These are phyloP conservation scores for Samia ricini DNA, from an alignment of 1,140 invertebrate species.

Conservation along the genomic window DNA sequence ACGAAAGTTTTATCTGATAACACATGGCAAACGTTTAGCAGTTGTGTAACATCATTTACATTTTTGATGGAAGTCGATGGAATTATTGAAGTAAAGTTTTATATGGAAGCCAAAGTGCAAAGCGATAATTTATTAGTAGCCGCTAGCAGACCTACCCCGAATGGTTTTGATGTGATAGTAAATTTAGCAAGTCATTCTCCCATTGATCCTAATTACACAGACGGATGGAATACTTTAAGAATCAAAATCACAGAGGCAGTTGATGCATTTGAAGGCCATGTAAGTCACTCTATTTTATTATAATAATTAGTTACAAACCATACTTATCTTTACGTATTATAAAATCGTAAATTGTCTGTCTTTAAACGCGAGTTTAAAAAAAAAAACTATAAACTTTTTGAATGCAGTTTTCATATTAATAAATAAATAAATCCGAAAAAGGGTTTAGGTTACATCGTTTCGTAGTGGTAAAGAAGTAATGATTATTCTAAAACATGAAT, in stretches of 20 bases:
- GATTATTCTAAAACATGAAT: too few relatives aligned
- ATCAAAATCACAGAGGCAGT: constrained; percentile 14
- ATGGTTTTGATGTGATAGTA: constrained; percentile 13
- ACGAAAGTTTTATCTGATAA: background rate
- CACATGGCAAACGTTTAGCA: constrained; percentile 2
- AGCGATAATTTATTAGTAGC: constrained; percentile 13
- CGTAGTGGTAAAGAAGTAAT: too few relatives aligned
- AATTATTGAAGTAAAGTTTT: constrained; percentile 19
- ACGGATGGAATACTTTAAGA: constrained; percentile 35
- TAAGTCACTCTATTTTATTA: constrained; percentile 2
- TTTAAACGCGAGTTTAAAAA: too few relatives aligned
- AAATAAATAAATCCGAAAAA: too few relatives aligned
- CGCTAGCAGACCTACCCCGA: constrained; percentile 8
- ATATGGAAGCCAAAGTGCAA: constrained; percentile 10
- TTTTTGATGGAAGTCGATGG: constrained; percentile 11
- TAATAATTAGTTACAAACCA: background rate
- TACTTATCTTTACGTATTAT: too few relatives aligned
- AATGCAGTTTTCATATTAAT: too few relatives aligned
- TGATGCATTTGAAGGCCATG: constrained; percentile 6
- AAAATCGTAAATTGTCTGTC: too few relatives aligned
- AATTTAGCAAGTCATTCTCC: background rate
- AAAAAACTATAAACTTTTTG: too few relatives aligned
- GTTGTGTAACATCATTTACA: constrained; percentile 13
- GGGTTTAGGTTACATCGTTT: too few relatives aligned
- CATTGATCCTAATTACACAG: constrained; percentile 15